Percentiles rank a stretch among this genome's conserved stretches.
phyloP scores from a whole-genome alignment of 2,797 vertebrate species.

The Neosalanx taihuensis region DNA sequence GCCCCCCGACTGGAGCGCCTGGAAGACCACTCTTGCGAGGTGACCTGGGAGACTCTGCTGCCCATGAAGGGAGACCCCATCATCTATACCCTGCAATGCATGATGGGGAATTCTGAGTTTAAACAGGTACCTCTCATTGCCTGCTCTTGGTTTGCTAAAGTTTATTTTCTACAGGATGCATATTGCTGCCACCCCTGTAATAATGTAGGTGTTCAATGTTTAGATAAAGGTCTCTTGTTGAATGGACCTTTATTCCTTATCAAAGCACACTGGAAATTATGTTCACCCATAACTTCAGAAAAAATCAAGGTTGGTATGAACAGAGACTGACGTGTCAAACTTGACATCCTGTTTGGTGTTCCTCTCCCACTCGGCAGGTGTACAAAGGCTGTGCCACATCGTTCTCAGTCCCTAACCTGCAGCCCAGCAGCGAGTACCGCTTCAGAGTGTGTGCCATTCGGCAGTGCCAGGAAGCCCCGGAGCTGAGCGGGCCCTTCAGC shows the following conservation, averaged over 20 bases:
- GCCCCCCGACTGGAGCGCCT: slow-evolving; percentile 89
- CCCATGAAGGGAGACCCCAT: slow-evolving; percentile 95
- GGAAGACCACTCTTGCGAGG: slow-evolving; percentile 89
- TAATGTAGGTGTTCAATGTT: not conserved
- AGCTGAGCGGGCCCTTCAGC: slow-evolving; percentile 91
- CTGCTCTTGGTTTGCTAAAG: not conserved
- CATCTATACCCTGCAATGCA: slow-evolving; percentile 91
- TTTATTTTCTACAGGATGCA: no score
- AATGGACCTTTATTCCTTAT: not conserved
- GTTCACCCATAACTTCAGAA: no score
- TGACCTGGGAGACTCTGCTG: slow-evolving; percentile 86
- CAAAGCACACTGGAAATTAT: not conserved
- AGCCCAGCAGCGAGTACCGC: slow-evolving; percentile 89
- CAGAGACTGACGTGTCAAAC: not conserved
- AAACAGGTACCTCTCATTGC: slow-evolving; percentile 81
- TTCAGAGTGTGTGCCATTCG: slow-evolving; percentile 90
- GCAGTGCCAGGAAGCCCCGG: slow-evolving; percentile 90
- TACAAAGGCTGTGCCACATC: slow-evolving; percentile 86
- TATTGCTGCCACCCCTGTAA: not conserved
- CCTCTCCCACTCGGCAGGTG: slow-evolving; percentile 63
- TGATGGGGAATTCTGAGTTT: slow-evolving; percentile 93
- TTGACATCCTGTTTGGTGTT: not conserved
- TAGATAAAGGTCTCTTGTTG: not conserved
- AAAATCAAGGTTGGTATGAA: not conserved
- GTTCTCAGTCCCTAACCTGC: slow-evolving; percentile 83